Conservation (phyloP, 2,113 vertebrate species). For the Vireo altiloquus region DNA sequence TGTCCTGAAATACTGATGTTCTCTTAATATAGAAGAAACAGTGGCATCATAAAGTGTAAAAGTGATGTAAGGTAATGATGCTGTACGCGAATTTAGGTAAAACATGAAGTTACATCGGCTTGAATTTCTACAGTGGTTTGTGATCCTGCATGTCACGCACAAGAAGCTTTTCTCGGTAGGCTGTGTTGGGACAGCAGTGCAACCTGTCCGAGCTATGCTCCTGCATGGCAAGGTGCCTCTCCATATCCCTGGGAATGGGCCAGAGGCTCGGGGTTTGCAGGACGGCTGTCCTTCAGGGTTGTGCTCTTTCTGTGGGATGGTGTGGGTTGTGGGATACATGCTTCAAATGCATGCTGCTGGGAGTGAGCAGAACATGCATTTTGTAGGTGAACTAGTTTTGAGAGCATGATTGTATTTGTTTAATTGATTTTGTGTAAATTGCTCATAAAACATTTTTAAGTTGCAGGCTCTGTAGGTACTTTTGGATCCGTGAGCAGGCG, state of each 20-base stretch:
- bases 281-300: accelerated
- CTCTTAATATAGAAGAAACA: background rate
- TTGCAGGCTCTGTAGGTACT: background rate
- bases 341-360: background rate
- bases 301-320: background rate
- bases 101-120: accelerated
- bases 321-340: no score
- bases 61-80: background rate
- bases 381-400: background rate
- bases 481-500: accelerated
- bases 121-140: background rate
- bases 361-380: background rate
- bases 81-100: background rate
- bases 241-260: background rate
- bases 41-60: background rate
- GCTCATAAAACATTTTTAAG: background rate
- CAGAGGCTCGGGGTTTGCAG: background rate
- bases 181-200: background rate
- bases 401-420: background rate
- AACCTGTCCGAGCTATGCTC: background rate
- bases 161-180: background rate
- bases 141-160: background rate
- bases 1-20: background rate
- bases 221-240: background rate
- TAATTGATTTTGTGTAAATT: background rate